These are phyloP conservation scores for Drosophila nasuta DNA, from an alignment of 1,140 invertebrate species.

Conservation along the genomic window DNA sequence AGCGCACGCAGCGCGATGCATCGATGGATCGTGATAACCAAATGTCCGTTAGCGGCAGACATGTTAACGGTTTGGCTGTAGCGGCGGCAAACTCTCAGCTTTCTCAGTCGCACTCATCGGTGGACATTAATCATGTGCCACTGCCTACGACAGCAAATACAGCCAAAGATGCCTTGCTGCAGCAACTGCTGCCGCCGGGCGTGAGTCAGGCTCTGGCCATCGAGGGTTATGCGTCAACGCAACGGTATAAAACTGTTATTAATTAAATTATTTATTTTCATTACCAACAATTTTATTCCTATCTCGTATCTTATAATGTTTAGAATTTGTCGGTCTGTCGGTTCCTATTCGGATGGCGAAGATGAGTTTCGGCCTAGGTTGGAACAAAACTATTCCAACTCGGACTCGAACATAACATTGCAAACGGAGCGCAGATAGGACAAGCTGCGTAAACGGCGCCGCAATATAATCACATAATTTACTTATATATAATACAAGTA, in stretches of 20 bases:
- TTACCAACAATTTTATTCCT: not conserved
- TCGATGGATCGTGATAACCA: conserved; percentile 32
- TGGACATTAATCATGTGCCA: conserved; percentile 77
- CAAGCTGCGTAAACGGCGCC: not conserved
- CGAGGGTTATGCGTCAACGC: conserved; percentile 69
- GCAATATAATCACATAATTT: conserved; percentile 47
- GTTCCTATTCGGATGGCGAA: conserved; percentile 78
- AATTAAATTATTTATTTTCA: too few species aligned
- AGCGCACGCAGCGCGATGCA: conserved; percentile 61
- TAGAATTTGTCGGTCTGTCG: conserved; percentile 78
- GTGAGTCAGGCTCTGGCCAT: conserved; percentile 69
- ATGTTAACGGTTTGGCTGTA: conserved; percentile 56
- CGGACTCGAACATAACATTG: conserved; percentile 75
- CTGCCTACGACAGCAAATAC: conserved; percentile 62
- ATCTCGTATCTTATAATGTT: not conserved
- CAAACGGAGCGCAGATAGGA: conserved; percentile 71
- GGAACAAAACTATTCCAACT: conserved; percentile 73
- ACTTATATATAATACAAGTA: conserved; percentile 41
- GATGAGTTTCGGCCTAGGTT: conserved; percentile 67
- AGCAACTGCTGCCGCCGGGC: conserved; percentile 62
- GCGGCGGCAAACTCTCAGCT: conserved; percentile 46
- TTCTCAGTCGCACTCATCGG: conserved; percentile 76
- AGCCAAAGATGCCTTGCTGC: conserved; percentile 64
- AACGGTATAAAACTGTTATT: conserved; percentile 51
- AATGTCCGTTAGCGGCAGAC: conserved; percentile 11